Evolutionary conservation across 2,888 invertebrate species (phyloP).

Genomic region (Pristionchus fissidentatus): DNA sequence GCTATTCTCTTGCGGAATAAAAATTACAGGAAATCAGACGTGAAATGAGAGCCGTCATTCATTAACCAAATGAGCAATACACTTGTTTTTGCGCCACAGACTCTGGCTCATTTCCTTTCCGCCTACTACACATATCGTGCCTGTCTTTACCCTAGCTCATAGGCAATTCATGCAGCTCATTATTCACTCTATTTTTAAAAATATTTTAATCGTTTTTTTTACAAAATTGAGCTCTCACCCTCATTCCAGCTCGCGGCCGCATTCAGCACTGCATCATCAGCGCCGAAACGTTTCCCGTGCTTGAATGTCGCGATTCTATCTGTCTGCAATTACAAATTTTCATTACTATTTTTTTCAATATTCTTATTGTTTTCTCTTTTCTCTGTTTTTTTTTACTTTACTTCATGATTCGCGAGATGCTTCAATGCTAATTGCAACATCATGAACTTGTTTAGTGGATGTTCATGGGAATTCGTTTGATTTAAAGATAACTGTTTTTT

Average conservation of each 20-base stretch:
- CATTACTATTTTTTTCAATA: not conserved
- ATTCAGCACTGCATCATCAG: slow-evolving; percentile 44
- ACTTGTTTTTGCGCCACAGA: no score
- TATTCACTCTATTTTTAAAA: no score
- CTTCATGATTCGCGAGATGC: not conserved
- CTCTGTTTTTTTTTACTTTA: not conserved
- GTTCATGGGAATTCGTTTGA: not conserved
- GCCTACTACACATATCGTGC: not conserved
- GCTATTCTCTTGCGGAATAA: no score
- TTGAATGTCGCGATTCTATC: slow-evolving; percentile 27
- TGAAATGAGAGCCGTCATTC: no score
- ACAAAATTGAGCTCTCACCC: not conserved
- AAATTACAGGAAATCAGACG: no score
- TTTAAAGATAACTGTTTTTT: not conserved
- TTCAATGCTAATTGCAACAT: not conserved
- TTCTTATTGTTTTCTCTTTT: not conserved
- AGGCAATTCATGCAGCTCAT: not conserved
- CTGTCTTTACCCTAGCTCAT: not conserved
- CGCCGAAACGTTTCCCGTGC: slow-evolving; percentile 40
- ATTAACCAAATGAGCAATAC: no score
- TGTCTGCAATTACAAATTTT: not conserved
- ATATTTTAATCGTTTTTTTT: not conserved
- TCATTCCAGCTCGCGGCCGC: not conserved
- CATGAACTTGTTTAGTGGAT: no score
- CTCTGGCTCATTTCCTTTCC: no score